Base-by-base conservation (phyloP, 2,888 invertebrate genomes). In the Spodoptera picta region DNA sequence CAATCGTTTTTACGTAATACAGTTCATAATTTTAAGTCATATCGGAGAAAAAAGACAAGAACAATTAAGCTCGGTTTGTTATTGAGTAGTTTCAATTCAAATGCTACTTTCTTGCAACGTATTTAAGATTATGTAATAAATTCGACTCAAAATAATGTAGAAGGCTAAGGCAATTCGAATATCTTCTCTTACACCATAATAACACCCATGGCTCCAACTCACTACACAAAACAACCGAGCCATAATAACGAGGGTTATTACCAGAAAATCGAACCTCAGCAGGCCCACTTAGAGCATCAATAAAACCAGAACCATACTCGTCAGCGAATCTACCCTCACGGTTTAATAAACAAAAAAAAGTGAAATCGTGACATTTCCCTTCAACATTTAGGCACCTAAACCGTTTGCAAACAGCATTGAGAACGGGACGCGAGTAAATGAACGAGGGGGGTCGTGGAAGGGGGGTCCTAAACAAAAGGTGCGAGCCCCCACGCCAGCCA, bases 381-480 rank as follows among this genome's bases (percentile, higher is more conserved):
- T 87, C 85, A 88, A 91, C 92, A 93, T 92, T 92, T 92, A 91
- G 92, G 91, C 92, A 89, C 90, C 92, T 92, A 93, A 93, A 93
- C 92, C 93, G 91, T 92, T 91, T 86, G 92, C 92, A 93, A 93
- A 93, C 92, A 92, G 86, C 90, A 90, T 89, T 87, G 90, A 87
- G 90, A 86, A 85, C 84, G 88, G 89, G 88, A 84, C 88, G 84
- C 84, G 87, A 88, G 91, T 88, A 93, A 92, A 92, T 92, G 92
- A 92, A 87, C 86, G 83, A 87, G 88, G 88, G 87, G 84, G 82
- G 83, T 72, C 69, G 47, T 31, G 24, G 58, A 76, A 88, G 24
- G 58, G 77, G 90, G 88, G 90, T 87, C 87, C 94, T 94, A 94
- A 94, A 94, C 94, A 94, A 94, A 94, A 94, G 94, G 93, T 93